Evolutionary conservation across 2,888 invertebrate species (phyloP).

Genomic region (Nephrotoma guestfalica): DNA sequence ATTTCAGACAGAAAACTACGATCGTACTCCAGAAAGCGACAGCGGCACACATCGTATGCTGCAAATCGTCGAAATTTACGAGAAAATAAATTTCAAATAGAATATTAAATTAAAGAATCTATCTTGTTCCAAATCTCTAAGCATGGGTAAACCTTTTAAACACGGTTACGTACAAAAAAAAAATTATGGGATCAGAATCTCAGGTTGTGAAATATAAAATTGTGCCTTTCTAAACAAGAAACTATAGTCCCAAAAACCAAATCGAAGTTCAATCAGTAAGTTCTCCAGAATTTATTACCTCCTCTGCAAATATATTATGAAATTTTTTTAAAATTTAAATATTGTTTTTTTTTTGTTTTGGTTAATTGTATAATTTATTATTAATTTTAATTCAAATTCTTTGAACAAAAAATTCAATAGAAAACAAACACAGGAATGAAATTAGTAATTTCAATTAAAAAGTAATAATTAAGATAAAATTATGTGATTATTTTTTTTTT

Average conservation of each 20-base stretch:
- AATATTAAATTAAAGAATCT: neutral
- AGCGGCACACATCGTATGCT: constrained; percentile 1
- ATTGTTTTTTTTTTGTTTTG: neutral
- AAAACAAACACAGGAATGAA: neutral
- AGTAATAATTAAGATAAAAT: neutral
- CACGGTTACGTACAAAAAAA: neutral
- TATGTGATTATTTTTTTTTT: neutral
- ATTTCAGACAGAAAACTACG: constrained; percentile 14
- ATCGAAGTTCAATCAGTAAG: neutral
- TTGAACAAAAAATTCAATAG: neutral
- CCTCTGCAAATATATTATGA: neutral
- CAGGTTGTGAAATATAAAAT: neutral
- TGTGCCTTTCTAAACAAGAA: neutral
- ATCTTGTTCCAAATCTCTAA: neutral
- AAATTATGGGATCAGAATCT: neutral
- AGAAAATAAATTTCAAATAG: constrained; percentile 7
- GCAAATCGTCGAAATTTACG: constrained; percentile 9
- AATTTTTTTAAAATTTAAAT: neutral
- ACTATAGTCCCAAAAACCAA: neutral
- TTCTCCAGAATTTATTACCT: neutral
- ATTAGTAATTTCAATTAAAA: neutral
- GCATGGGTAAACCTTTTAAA: neutral
- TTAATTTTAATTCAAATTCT: neutral
- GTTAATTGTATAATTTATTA: neutral
- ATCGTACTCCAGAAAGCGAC: constrained; percentile 13